Percentiles rank a stretch among this genome's conserved stretches.
Conservation (phyloP, 2,797 vertebrate species). For the Tokudaia tokunoshimensis region DNA sequence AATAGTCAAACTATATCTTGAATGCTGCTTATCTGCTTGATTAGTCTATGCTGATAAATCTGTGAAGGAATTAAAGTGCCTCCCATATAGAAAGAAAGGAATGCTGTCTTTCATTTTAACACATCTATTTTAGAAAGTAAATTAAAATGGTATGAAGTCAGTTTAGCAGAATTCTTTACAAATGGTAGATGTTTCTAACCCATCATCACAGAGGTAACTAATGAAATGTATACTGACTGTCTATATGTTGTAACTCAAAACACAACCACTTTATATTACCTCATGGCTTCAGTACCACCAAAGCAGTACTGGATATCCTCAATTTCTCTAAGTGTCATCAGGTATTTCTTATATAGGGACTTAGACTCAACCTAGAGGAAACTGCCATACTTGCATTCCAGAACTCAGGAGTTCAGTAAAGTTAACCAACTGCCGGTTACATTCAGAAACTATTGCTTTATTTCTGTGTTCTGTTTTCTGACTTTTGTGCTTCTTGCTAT, state of each 20-base stretch:
- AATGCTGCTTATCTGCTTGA: background rate
- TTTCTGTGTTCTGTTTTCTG: background rate
- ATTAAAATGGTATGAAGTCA: background rate
- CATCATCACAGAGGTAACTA: background rate
- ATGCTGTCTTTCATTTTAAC: background rate
- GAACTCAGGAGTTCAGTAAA: background rate
- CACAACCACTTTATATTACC: background rate
- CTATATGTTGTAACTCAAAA: background rate
- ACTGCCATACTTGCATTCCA: background rate
- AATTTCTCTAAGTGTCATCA: background rate
- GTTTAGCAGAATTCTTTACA: background rate
- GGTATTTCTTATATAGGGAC: background rate
- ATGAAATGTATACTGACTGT: background rate
- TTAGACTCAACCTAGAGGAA: background rate
- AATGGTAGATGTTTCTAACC: background rate
- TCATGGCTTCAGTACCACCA: background rate
- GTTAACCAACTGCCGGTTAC: background rate
- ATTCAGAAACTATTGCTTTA: background rate
- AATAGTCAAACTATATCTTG: background rate
- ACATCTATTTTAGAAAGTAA: background rate
- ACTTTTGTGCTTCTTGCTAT: background rate
- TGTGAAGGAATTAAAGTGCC: background rate
- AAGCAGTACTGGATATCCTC: background rate
- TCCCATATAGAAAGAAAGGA: background rate
- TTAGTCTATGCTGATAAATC: background rate